These are phyloP conservation scores for Monopis laevigella DNA, from an alignment of 2,888 invertebrate species.

Conservation along the genomic window DNA sequence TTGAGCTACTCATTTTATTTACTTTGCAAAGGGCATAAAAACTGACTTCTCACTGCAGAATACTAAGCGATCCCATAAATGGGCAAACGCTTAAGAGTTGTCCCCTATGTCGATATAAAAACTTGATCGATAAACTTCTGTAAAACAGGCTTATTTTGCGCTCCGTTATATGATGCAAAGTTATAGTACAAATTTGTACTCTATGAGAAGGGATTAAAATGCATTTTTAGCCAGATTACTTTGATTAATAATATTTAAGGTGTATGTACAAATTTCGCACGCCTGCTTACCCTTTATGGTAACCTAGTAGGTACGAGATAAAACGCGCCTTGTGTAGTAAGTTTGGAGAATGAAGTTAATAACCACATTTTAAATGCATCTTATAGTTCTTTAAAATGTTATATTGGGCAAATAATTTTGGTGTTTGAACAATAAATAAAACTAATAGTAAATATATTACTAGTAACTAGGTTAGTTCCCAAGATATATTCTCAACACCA, in stretches of 20 bases:
- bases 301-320: slow-evolving; percentile 12
- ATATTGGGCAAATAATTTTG: no score
- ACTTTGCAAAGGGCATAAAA: slow-evolving; percentile 8
- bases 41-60: neutral
- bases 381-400: no score
- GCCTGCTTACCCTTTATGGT: slow-evolving; percentile 31
- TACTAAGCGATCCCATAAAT: slow-evolving; percentile 8
- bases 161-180: slow-evolving; percentile 1
- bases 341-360: no score
- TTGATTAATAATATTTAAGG: slow-evolving; percentile 29
- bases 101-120: slow-evolving; percentile 31
- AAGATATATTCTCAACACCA: no score
- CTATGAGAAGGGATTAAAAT: slow-evolving; percentile 43
- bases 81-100: slow-evolving; percentile 8
- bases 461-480: no score
- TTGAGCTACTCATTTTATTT: slow-evolving; percentile 2
- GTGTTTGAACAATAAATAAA: no score
- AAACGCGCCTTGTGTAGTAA: slow-evolving; percentile 42
- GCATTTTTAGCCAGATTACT: slow-evolving; percentile 47
- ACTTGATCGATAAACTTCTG: slow-evolving; percentile 36
- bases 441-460: no score
- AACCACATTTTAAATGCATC: no score
- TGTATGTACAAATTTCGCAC: slow-evolving; percentile 29
- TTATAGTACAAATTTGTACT: slow-evolving; percentile 15
- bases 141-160: slow-evolving; percentile 37